phyloP scores from a whole-genome alignment of 2,888 invertebrate genomes.

The Ichneumoninae sp. region DNA sequence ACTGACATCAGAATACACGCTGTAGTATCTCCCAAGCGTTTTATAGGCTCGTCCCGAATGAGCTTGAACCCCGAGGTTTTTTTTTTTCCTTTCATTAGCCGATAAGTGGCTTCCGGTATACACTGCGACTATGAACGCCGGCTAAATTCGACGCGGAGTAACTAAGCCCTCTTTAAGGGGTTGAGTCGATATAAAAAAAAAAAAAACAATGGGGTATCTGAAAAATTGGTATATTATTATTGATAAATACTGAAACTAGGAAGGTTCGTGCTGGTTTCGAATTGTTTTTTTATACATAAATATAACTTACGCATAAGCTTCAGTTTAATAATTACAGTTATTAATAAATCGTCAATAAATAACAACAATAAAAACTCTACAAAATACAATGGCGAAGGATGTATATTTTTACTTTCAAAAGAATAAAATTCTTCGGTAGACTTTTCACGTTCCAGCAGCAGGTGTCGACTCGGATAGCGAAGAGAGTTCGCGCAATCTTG shows the following conservation, averaged over 20 bases:
- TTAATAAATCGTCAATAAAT: no score
- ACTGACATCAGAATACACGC: constrained; percentile 41
- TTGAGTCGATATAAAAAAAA: neutral
- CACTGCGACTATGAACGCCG: constrained; percentile 80
- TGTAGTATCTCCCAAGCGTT: constrained; percentile 66
- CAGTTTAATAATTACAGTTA: no score
- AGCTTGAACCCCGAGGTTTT: constrained; percentile 78
- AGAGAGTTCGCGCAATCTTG: constrained; percentile 34
- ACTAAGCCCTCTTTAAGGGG: constrained; percentile 14
- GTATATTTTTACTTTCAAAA: no score
- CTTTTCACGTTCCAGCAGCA: neutral
- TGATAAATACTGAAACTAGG: no score
- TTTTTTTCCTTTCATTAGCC: constrained; percentile 80
- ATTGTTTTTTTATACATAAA: no score
- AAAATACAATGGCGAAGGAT: no score
- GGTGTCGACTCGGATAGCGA: constrained; percentile 19
- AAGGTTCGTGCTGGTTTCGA: no score
- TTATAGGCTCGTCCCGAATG: constrained; percentile 72
- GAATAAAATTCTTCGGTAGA: neutral
- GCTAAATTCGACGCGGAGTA: constrained; percentile 77
- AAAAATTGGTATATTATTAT: neutral
- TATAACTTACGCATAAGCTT: no score
- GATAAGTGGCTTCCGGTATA: constrained; percentile 79
- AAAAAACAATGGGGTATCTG: neutral
- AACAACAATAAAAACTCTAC: no score